Evolutionary conservation across 2,113 vertebrate genomes (phyloP), one percentile per base, ranked within the genome.

Genomic region (Cervus canadensis): DNA sequence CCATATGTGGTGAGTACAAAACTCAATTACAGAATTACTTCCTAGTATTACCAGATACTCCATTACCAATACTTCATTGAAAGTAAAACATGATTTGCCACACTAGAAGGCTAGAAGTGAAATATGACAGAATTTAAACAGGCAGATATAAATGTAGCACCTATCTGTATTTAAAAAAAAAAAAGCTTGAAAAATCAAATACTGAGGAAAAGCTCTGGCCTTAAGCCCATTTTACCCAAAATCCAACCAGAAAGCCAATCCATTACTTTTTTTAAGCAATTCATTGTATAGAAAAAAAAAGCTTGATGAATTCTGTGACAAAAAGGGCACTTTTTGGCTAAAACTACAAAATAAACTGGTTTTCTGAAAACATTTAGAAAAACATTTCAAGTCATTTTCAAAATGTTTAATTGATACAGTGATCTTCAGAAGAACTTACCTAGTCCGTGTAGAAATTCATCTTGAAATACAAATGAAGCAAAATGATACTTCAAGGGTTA

Each of bases 371-470:
- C 98, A 99, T 99, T 99, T 99, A 99, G 98, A 99, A 99, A 99
- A 99, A 98, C 99, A 99, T 98, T 99, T 99, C 98, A 98, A 98
- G 99, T 99, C 98, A 99, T 99, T 99, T 99, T 99, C 97, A 98
- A 99, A 99, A 98, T 99, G 99, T 99, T 99, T 99, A 99, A 98
- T 97, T 98, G 99, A 99, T 99, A 99, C 98, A 98, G 98, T 98
- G 98, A 99, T 99, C 98, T 99, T 99, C 59, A 96, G 57, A 96
- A 94, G 90, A 99, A 99, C 99, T 98, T 98, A 98, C 95, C 98
- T 98, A 99, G 98, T 99, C 99, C 98, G 98, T 99, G 99, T 99
- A 99, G 99, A 99, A 99, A 99, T 99, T 99, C 99, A 99, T 99
- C 99, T 99, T 99, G 91, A 98, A 96, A 92, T 97, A 98, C 28